These are phyloP conservation scores for Mugil cephalus DNA, from an alignment of 2,113 vertebrate species.

Conservation along the genomic window DNA sequence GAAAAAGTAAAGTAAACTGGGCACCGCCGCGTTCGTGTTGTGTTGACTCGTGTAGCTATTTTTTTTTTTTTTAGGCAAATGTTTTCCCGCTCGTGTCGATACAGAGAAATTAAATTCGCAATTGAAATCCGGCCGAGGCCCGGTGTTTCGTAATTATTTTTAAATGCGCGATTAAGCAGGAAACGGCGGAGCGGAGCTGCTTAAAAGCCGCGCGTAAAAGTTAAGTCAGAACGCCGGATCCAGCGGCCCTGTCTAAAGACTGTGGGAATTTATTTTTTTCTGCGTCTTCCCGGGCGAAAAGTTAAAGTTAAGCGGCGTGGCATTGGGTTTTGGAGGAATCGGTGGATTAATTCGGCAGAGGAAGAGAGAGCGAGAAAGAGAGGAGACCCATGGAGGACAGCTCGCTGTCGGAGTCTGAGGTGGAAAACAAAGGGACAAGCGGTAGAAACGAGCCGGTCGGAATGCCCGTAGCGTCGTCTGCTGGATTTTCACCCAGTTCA, in stretches of 20 bases:
- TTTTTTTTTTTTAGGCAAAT: neutral
- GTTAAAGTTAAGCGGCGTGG: conserved; percentile 56
- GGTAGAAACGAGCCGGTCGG: conserved; percentile 78
- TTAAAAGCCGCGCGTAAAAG: conserved; percentile 65
- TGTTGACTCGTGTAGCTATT: neutral
- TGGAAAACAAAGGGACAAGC: conserved; percentile 80
- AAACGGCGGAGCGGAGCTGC: conserved; percentile 42
- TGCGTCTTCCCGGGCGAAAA: conserved; percentile 43
- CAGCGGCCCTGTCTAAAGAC: conserved; percentile 54
- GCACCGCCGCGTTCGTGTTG: conserved; percentile 30
- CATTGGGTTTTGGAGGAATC: conserved; percentile 28
- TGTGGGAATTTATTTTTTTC: conserved; percentile 41
- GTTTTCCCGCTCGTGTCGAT: neutral
- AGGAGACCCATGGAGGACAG: conserved; percentile 72
- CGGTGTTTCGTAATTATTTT: conserved; percentile 28
- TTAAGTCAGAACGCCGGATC: conserved; percentile 51
- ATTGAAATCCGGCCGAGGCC: conserved; percentile 14
- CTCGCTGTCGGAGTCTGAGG: conserved; percentile 76
- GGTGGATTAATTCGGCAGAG: conserved; percentile 65
- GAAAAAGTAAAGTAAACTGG: conserved; percentile 6
- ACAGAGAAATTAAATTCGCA: neutral
- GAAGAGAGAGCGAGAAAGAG: conserved; percentile 35
- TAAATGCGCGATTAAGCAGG: conserved; percentile 42
- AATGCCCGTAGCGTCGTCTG: conserved; percentile 74
- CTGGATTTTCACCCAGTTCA: conserved; percentile 82